phyloP scores from a whole-genome alignment of 1,140 invertebrate genomes.

The Asobara japonica region DNA sequence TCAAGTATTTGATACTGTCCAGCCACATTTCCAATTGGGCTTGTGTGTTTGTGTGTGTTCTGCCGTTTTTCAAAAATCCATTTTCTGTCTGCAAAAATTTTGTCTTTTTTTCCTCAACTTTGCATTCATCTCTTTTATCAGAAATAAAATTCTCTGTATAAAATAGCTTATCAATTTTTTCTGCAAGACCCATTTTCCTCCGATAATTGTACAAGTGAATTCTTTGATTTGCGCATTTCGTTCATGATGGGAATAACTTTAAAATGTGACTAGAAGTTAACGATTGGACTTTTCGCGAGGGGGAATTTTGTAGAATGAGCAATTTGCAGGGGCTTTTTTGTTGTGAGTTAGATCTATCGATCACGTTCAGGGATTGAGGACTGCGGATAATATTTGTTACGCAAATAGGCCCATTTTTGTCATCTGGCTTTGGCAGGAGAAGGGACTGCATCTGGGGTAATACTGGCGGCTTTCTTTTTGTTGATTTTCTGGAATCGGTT shows the following conservation, averaged over 20 bases:
- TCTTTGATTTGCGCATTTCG: too few relatives aligned
- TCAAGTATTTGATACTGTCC: too few relatives aligned
- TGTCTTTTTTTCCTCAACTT: too few relatives aligned
- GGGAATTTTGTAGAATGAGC: conserved; percentile 44
- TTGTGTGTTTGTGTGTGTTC: too few relatives aligned
- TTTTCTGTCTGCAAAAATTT: too few relatives aligned
- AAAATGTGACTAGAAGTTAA: conserved; percentile 41
- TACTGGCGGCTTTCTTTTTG: conserved; percentile 42
- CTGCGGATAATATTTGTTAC: conserved; percentile 31
- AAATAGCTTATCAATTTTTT: neutral
- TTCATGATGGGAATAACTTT: conserved; percentile 47
- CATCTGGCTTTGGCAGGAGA: conserved; percentile 51
- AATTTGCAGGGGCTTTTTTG: conserved; percentile 31
- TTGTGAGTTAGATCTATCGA: conserved; percentile 43
- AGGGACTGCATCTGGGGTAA: conserved; percentile 43
- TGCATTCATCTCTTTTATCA: too few relatives aligned
- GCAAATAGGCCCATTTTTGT: conserved; percentile 20
- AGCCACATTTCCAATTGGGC: too few relatives aligned
- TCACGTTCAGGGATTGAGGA: conserved; percentile 41
- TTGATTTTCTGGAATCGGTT: conserved; percentile 30
- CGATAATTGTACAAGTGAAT: conserved; percentile 27
- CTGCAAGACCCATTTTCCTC: neutral
- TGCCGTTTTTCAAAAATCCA: too few relatives aligned
- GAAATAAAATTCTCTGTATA: too few relatives aligned
- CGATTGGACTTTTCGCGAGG: conserved; percentile 30